Evolutionary conservation across 2,888 invertebrate genomes (phyloP), one percentile per base, ranked within the genome.

Genomic region (Melipona bicolor): DNA sequence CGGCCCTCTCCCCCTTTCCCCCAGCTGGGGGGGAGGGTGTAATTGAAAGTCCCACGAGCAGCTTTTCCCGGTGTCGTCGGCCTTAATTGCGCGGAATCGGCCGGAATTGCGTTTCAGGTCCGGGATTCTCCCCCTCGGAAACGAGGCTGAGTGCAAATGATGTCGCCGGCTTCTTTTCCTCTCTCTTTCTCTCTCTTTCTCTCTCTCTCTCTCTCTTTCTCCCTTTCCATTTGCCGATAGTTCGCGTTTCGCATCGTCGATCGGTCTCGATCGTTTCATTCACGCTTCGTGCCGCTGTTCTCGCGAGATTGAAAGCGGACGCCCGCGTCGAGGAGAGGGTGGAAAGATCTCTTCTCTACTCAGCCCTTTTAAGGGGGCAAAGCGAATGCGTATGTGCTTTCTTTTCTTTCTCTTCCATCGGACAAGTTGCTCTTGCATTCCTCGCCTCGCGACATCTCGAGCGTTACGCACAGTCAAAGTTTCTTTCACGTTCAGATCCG

Each of bases 71-170:
- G 78, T 83, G 79, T 84, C 83, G 84, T 43, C 69, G 67, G 32
- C 54, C 70, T 84, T 85, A 85, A 85, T 85, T 85, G 79, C 84
- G 67, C 50, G 70, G 79, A 74, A 77, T 79, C 77, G 74, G 65
- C 67, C 76, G 69, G 79, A 76, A 83, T 84, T 62, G 79, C 83
- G 64, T 77, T 74, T 43, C 73, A 70, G 21, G 72, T 73, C 36
- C 17, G 74, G 69, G 79, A 84, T 83, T 79, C 72, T 70, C 62
- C 54, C 32, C 4, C 71, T 27, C 62, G 11, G 62, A 21, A 79
- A 83, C 76, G 76, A 76, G 76, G 64, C 73, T 72, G 73, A 36
- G 64, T 74, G 83, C 65, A 73, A 76, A 64, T 19, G 21, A 52
- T 27, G 43, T 11, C 36, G 19, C n/a, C 24, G 24, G 59, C 59